These are phyloP conservation scores for Melospiza georgiana DNA, from an alignment of 2,113 vertebrate genomes.

Conservation along the genomic window DNA sequence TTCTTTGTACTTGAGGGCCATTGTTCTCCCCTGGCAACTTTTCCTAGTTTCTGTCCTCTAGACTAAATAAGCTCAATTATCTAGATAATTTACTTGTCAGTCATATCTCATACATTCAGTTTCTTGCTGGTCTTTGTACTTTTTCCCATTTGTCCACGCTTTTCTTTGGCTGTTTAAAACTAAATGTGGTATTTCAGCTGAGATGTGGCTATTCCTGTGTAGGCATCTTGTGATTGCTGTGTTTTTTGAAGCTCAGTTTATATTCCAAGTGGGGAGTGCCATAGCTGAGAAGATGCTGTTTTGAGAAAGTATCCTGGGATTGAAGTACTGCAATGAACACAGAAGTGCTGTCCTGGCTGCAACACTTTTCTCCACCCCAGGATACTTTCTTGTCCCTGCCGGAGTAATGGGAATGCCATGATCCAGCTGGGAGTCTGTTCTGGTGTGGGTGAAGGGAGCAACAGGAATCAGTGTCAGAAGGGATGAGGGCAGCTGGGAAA, in stretches of 20 bases:
- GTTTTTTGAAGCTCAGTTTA: not conserved
- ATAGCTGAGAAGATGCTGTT: not conserved
- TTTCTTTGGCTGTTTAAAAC: not conserved
- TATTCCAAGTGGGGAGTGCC: not conserved
- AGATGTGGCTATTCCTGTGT: not conserved
- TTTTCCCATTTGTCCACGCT: not conserved
- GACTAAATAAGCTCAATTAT: constrained; percentile 14
- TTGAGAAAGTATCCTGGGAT: not conserved
- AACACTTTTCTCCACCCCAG: not conserved
- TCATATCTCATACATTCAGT: not conserved
- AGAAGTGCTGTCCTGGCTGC: not conserved
- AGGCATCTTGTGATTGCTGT: not conserved
- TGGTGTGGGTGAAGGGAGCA: not conserved
- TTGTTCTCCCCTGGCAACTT: not conserved
- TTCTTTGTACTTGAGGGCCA: not conserved
- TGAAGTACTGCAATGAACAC: not conserved
- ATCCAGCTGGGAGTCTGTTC: not conserved
- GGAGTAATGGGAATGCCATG: not conserved
- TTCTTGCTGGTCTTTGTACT: constrained; percentile 8
- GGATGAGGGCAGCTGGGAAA: not conserved
- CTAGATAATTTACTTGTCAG: constrained; percentile 32
- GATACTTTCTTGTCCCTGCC: not conserved
- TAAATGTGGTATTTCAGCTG: not conserved
- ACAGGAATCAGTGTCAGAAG: not conserved
- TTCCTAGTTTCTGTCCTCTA: not conserved